A percentile compares a stretch with the other conserved stretches of the same genome.
Conservation (phyloP, 1,140 invertebrate species). For the Tyrophagus putrescentiae region DNA sequence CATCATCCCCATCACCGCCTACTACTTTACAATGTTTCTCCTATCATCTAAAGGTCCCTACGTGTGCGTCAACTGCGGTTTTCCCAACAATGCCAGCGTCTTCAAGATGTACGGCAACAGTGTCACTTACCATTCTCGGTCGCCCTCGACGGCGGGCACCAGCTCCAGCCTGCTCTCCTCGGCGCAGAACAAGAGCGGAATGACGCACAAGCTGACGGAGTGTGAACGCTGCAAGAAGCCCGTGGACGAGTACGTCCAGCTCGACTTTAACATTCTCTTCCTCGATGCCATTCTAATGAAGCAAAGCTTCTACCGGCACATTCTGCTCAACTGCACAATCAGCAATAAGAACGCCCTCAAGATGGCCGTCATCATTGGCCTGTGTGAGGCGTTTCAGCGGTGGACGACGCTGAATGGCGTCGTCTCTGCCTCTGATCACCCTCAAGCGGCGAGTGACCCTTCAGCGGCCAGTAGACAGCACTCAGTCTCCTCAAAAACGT, state of each 20-base stretch:
- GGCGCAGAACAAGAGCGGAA: background rate
- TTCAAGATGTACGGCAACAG: constrained; percentile 18
- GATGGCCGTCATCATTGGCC: constrained; percentile 16
- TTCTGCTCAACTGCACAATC: constrained; percentile 16
- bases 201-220: constrained; percentile 17
- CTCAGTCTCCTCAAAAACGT: background rate
- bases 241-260: constrained; percentile 23
- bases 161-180: background rate
- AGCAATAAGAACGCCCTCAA: constrained; percentile 13
- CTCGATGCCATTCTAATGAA: constrained; percentile 23
- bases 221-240: constrained; percentile 17
- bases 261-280: constrained; percentile 22
- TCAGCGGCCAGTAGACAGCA: background rate
- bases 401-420: constrained; percentile 18
- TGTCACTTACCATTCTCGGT: background rate
- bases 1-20: background rate
- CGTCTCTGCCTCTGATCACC: background rate
- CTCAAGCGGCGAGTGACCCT: background rate
- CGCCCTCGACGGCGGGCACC: background rate
- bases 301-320: constrained; percentile 21
- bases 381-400: constrained; percentile 21
- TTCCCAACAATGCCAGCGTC: constrained; percentile 9
- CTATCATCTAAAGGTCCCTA: constrained; percentile 10
- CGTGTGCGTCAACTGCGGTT: constrained; percentile 23
- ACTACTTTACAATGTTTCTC: constrained; percentile 19